These are phyloP conservation scores for Poeciliopsis presidionis DNA, from an alignment of 2,797 vertebrate genomes.

Conservation along the genomic window DNA sequence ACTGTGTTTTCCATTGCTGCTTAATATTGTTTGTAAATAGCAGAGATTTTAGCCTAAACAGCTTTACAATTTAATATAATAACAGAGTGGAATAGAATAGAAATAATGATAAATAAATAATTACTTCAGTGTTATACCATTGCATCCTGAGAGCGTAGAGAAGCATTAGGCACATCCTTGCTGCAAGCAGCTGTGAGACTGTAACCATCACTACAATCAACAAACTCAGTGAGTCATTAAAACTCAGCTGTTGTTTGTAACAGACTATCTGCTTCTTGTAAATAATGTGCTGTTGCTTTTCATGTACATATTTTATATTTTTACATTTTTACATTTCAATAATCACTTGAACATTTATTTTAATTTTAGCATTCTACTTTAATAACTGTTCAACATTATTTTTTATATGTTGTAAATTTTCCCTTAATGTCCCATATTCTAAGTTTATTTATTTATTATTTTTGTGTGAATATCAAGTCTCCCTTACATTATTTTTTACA, in stretches of 20 bases:
- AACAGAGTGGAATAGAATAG: background rate
- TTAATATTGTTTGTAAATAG: background rate
- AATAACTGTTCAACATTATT: background rate
- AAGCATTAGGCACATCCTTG: background rate
- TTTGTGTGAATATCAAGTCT: background rate
- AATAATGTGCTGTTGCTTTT: background rate
- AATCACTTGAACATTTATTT: background rate
- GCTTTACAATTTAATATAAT: background rate
- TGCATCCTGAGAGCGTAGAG: background rate
- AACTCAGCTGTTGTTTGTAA: background rate
- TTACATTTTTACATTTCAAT: background rate
- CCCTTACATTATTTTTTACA: background rate
- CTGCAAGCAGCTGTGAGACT: background rate
- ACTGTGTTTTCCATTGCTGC: background rate
- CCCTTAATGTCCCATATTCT: background rate
- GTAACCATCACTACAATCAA: background rate
- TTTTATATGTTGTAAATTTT: background rate
- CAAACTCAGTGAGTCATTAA: background rate
- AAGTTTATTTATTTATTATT: background rate
- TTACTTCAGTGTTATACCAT: background rate
- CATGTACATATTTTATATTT: background rate
- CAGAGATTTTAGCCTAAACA: background rate
- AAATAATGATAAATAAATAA: too few relatives aligned
- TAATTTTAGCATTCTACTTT: background rate
- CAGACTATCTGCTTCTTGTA: background rate